These are phyloP conservation scores for Lepas anatifera DNA, from an alignment of 2,888 invertebrate species.

Conservation along the genomic window DNA sequence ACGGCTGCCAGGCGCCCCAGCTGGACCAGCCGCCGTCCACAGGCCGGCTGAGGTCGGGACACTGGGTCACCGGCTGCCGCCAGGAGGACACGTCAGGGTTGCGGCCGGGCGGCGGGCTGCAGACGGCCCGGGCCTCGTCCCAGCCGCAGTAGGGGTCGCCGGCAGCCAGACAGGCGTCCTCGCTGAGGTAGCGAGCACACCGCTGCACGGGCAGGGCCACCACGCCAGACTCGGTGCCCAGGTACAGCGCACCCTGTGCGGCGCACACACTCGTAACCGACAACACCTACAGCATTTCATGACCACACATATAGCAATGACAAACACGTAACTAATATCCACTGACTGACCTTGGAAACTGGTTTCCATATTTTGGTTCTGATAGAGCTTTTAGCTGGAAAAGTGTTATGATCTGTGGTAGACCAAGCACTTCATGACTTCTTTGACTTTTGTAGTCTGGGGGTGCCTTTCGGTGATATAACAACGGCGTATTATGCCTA, in stretches of 20 bases:
- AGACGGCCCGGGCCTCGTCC: constrained; percentile 62
- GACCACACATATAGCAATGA: too few relatives aligned
- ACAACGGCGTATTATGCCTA: too few relatives aligned
- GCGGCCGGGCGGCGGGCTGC: constrained; percentile 54
- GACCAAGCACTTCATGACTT: too few relatives aligned
- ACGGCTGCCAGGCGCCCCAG: constrained; percentile 74
- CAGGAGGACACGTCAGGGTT: constrained; percentile 53
- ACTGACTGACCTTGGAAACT: too few relatives aligned
- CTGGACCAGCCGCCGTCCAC: constrained; percentile 74
- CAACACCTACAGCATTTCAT: too few relatives aligned
- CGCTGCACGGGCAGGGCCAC: constrained; percentile 63
- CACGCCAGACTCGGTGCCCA: constrained; percentile 55
- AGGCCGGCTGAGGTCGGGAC: constrained; percentile 42
- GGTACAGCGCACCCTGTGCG: constrained; percentile 55
- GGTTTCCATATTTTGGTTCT: too few relatives aligned
- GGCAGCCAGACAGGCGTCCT: constrained; percentile 60
- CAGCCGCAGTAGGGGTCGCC: constrained; percentile 93
- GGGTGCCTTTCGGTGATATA: too few relatives aligned
- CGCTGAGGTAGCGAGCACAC: constrained; percentile 57
- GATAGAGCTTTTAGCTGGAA: too few relatives aligned
- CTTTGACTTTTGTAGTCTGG: too few relatives aligned
- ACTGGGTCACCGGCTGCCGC: constrained; percentile 55
- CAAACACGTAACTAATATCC: too few relatives aligned
- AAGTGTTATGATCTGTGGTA: too few relatives aligned
- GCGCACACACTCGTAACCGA: too few relatives aligned